These are phyloP conservation scores for Origma solitaria DNA, from an alignment of 2,113 vertebrate genomes.

Conservation along the genomic window DNA sequence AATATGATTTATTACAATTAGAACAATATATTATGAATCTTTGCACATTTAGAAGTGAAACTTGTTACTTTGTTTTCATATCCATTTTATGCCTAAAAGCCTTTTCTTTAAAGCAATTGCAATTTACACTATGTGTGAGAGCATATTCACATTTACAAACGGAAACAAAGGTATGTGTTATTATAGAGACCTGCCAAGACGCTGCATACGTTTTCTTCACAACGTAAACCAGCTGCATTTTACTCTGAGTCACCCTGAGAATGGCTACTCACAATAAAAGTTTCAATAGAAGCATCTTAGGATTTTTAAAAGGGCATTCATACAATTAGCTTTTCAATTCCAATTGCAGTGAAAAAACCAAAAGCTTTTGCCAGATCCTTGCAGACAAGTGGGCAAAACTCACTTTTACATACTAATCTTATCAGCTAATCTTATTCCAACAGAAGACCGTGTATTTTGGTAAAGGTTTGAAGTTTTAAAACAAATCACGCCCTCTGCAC, in stretches of 20 bases:
- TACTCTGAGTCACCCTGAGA: background rate
- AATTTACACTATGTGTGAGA: background rate
- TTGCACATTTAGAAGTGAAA: background rate
- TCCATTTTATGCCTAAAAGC: background rate
- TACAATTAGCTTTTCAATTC: slow-evolving; percentile 21
- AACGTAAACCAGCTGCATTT: background rate
- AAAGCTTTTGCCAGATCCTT: background rate
- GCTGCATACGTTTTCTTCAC: background rate
- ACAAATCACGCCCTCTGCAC: background rate
- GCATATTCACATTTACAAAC: background rate
- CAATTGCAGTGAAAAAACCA: background rate
- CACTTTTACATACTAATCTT: background rate
- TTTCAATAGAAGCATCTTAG: background rate
- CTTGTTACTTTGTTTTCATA: background rate
- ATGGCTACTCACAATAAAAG: background rate
- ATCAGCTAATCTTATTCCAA: background rate
- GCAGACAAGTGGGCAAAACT: background rate
- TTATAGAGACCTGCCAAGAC: background rate
- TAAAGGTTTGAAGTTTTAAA: background rate
- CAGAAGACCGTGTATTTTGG: background rate
- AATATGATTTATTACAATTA: background rate
- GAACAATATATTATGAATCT: background rate
- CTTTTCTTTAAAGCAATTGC: background rate
- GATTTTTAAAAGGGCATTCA: slow-evolving; percentile 14
- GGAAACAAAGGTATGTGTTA: background rate